Evolutionary conservation across 2,888 invertebrate species (phyloP), one percentile per base, ranked within the genome.

Genomic region (Suillia variegata): DNA sequence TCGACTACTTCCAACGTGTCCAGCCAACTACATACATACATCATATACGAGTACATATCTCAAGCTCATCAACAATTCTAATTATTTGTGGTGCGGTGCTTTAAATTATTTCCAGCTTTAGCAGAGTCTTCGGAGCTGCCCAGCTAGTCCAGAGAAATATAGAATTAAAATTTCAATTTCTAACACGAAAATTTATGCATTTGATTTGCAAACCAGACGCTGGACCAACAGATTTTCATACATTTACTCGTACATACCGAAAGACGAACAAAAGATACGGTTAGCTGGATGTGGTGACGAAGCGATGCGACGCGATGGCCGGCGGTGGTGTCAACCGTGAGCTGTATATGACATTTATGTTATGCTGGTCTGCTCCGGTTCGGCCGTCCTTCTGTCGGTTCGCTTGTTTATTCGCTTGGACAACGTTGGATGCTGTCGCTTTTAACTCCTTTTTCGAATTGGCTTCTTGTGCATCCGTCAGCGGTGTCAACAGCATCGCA

Each of bases 21-120:
- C 57, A 65, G 60, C 45, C 45, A n/a, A 20, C 20, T 20, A 20
- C 45, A 18, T 45, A 20, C 20, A 20, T 45, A 45, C 45, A 45
- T 45, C 45, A 45, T n/a, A n/a, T n/a, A n/a, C n/a, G n/a, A n/a
- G n/a, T n/a, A n/a, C n/a, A n/a, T 45, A 17, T 17, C 18, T n/a
- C n/a, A 38, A 38, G 48, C 75, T 74, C 74, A 72, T 75, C 75
- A 70, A 62, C 70, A 72, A 72, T 69, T 75, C 72, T 72, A 72
- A 72, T 75, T 65, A 73, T 67, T 59, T 49, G 13, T 49, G n/a
- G 48, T 56, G 20, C 17, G 26, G 20, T 45, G 3, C 15, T 51
- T 5, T 26, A 31, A 47, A 55, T 38, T 38, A n/a, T 38, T n/a
- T 8, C 4, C 15, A 8, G 38, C 38, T 38, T n/a, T 8, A n/a